phyloP scores from a whole-genome alignment of 2,888 invertebrate species.

The Heliconius cydno region DNA sequence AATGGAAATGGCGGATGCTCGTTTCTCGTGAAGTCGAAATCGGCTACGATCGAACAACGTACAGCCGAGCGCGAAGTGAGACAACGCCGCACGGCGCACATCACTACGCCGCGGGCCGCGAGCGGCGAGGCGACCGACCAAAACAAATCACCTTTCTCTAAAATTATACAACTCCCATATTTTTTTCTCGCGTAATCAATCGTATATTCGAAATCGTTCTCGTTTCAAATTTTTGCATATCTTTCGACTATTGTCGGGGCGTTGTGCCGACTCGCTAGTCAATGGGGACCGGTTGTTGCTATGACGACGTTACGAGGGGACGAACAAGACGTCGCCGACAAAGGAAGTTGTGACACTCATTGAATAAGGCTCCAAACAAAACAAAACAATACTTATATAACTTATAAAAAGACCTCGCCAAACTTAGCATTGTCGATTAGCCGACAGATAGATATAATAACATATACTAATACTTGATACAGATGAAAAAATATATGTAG shows the following conservation, averaged over 20 bases:
- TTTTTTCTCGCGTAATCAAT: constrained; percentile 42
- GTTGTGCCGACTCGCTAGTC: neutral
- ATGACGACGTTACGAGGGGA: constrained; percentile 31
- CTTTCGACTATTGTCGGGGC: neutral
- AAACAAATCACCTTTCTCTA: constrained; percentile 83
- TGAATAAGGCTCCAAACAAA: constrained; percentile 14
- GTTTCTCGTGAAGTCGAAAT: neutral
- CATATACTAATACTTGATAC: neutral
- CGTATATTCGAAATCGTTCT: neutral
- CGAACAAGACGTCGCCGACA: constrained; percentile 9
- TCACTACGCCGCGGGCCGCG: constrained; percentile 56
- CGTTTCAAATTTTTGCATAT: neutral
- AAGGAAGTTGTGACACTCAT: neutral
- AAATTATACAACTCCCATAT: constrained; percentile 76
- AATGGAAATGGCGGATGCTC: constrained; percentile 35
- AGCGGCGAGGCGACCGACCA: constrained; percentile 76
- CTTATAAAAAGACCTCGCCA: neutral
- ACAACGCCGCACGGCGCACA: constrained; percentile 72
- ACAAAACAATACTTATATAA: too few species aligned
- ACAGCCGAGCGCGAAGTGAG: constrained; percentile 56
- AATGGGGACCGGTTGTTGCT: constrained; percentile 13
- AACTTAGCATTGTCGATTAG: neutral
- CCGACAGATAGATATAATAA: neutral
- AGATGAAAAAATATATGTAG: neutral
- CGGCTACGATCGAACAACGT: constrained; percentile 52